Evolutionary conservation across 2,797 vertebrate genomes (phyloP).

Genomic region (Acipenser transmontanus): DNA sequence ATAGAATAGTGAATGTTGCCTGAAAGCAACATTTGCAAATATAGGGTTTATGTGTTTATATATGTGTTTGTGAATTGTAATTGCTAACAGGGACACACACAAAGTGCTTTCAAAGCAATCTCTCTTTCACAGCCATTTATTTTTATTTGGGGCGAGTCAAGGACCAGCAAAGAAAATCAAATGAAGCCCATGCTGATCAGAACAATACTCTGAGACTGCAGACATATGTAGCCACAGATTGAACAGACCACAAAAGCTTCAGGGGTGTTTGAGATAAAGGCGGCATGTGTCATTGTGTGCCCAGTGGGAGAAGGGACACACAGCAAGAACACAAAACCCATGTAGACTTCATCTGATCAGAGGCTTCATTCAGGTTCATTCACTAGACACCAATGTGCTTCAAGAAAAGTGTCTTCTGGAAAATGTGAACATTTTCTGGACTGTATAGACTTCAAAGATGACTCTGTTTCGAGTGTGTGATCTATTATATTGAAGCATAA

Average conservation of each 20-base stretch:
- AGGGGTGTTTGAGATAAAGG: conserved; percentile 48
- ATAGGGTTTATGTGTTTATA: no score
- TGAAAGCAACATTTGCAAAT: no score
- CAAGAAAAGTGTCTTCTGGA: background rate
- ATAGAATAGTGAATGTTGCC: no score
- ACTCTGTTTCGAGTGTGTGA: background rate
- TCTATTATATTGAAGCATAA: background rate
- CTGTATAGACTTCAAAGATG: background rate
- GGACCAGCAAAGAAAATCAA: conserved; percentile 30
- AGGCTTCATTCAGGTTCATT: conserved; percentile 25
- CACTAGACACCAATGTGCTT: conserved; percentile 25
- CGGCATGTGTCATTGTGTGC: conserved; percentile 23
- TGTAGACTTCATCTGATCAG: conserved; percentile 19
- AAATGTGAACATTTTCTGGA: background rate
- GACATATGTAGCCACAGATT: conserved; percentile 52
- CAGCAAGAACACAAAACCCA: conserved; percentile 24
- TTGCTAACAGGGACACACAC: background rate
- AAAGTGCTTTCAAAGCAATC: background rate
- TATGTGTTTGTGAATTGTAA: no score
- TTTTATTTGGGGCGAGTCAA: background rate
- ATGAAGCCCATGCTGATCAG: conserved; percentile 42
- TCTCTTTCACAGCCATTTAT: conserved; percentile 1
- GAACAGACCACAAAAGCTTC: conserved; percentile 52
- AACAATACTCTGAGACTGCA: conserved; percentile 36
- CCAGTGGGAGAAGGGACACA: conserved; percentile 30